These are phyloP conservation scores for Ceratina calcarata DNA, from an alignment of 1,140 invertebrate genomes.

Conservation along the genomic window DNA sequence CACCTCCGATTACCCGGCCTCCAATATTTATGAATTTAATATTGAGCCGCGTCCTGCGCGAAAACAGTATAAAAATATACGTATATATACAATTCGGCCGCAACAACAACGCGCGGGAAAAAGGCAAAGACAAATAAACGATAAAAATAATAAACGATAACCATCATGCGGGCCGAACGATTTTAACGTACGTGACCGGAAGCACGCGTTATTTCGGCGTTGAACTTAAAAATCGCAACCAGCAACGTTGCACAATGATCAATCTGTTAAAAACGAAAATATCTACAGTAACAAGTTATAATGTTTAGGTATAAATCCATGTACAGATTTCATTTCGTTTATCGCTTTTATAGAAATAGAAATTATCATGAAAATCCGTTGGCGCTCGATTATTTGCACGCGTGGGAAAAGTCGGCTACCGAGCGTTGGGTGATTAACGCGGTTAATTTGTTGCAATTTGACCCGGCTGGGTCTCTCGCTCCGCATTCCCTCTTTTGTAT, in stretches of 20 bases:
- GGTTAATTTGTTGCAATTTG: slow-evolving; percentile 70
- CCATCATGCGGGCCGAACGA: slow-evolving; percentile 33
- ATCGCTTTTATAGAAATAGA: too few relatives aligned
- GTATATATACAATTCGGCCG: neutral
- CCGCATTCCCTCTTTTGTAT: neutral
- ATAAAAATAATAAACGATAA: neutral
- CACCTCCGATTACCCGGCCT: slow-evolving; percentile 7
- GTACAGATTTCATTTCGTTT: too few relatives aligned
- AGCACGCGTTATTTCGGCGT: too few relatives aligned
- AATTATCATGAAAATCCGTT: neutral
- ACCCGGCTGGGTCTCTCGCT: slow-evolving; percentile 34
- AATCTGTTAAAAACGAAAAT: too few relatives aligned
- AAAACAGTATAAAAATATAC: slow-evolving; percentile 4
- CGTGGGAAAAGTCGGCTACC: slow-evolving; percentile 57
- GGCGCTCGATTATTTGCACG: neutral
- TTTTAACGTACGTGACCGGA: slow-evolving; percentile 26
- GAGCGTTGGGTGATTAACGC: slow-evolving; percentile 60
- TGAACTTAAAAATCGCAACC: too few relatives aligned
- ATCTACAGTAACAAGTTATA: too few relatives aligned
- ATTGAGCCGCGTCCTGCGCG: neutral
- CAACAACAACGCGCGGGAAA: neutral
- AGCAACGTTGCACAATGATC: too few relatives aligned
- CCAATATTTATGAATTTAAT: slow-evolving; percentile 41
- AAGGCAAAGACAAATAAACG: neutral
- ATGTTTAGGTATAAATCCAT: too few relatives aligned